Base-by-base conservation (phyloP, 2,888 invertebrate genomes). In the Drosophila ezoana region DNA sequence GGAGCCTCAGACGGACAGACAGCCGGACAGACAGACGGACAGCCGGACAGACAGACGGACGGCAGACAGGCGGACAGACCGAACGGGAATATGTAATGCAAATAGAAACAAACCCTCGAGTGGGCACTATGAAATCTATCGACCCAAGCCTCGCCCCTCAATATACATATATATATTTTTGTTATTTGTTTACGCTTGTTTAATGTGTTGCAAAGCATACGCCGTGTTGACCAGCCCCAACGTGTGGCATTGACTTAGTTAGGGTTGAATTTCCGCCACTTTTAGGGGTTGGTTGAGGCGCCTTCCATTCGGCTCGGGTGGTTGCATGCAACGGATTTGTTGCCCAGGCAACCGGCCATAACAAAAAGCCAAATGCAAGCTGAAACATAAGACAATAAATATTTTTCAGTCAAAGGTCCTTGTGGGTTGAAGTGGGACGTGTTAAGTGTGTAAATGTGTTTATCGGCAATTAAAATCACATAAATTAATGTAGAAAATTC, bases 391-490 rank as follows among this genome's bases (percentile, higher is more conserved):
- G 53, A 72, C 65, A 67, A 61, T 57, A 62, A 67, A 60, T 20
- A 49, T 23, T 61, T 62, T 76, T 70, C 70, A 86, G 57, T 86
- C 81, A 45, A 71, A 83, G 80, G 87, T 88, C 72, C 74, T 70
- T 47, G 35, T 35, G 20, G 14, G 28, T 32, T 37, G 63, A 1
- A 2, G 8, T 28, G 28, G 28, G 0, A 28, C 11, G 58, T 14
- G 14, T 32, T 2, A 41, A 11, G 45, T 49, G 56, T 76, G 67
- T 73, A 73, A 76, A 72, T 32, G 16, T 18, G 32, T 14, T 23
- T 37, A 44, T 41, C 32, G 14, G 32, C 6, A 10, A 13, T 1
- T 13, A 28, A 60, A 72, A 41, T 37, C 44, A 35, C 35, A 16
- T 59, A 57, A 73, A 44, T 59, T 53, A 53, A n/a, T 32, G 1